Percentiles rank a stretch among this genome's conserved stretches.
Evolutionary conservation across 2,113 vertebrate species (phyloP).

Genomic region (Lontra canadensis): DNA sequence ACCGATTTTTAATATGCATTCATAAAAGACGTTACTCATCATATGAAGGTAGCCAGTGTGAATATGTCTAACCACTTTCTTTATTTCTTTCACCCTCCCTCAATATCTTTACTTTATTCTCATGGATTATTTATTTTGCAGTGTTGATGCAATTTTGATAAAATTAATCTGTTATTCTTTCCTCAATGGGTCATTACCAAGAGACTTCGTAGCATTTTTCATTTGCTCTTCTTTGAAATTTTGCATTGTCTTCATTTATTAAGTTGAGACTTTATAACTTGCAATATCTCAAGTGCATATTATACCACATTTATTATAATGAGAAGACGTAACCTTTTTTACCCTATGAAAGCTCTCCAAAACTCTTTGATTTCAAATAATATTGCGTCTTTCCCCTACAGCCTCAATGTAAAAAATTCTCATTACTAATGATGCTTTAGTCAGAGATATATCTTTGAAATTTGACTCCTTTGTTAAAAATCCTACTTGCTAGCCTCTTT

Average conservation of each 20-base stretch:
- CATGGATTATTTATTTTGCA: constrained; percentile 50
- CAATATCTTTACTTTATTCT: not conserved
- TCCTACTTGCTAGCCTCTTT: not conserved
- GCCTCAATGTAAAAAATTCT: constrained; percentile 51
- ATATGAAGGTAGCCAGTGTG: not conserved
- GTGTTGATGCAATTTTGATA: constrained; percentile 43
- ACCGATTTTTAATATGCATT: not conserved
- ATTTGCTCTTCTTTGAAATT: constrained; percentile 65
- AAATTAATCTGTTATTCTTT: constrained; percentile 65
- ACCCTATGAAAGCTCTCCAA: constrained; percentile 58
- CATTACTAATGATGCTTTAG: constrained; percentile 44
- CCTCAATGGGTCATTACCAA: constrained; percentile 52
- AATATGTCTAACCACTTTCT: not conserved
- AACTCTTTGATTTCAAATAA: constrained; percentile 61
- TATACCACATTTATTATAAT: constrained; percentile 67
- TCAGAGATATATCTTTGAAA: not conserved
- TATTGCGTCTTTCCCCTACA: constrained; percentile 50
- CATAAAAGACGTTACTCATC: not conserved
- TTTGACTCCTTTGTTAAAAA: not conserved
- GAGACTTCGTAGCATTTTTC: constrained; percentile 66
- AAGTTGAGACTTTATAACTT: constrained; percentile 62
- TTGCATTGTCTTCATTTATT: constrained; percentile 66
- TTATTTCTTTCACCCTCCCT: not conserved
- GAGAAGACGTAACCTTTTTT: constrained; percentile 66
- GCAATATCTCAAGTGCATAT: constrained; percentile 67